Evolutionary conservation across 2,888 invertebrate species (phyloP).

Genomic region (Ophion slaviceki): DNA sequence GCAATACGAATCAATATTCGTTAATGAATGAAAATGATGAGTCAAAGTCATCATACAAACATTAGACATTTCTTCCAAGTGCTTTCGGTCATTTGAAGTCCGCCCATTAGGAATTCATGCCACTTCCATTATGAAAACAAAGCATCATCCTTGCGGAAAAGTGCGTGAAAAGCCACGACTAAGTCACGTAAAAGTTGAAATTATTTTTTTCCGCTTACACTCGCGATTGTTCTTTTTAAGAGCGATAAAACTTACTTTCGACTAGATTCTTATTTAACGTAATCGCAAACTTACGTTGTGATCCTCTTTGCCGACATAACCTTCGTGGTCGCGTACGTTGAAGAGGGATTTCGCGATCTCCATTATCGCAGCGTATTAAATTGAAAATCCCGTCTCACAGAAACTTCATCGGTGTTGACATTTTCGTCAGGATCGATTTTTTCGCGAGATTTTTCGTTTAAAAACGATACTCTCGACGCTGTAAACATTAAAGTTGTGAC

Average conservation of each 20-base stretch:
- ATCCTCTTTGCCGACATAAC: constrained; percentile 94
- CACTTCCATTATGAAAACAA: background rate
- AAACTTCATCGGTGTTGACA: constrained; percentile 16
- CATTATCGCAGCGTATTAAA: constrained; percentile 85
- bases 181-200: no score
- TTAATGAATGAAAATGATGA: no score
- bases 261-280: background rate
- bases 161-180: background rate
- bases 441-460: background rate
- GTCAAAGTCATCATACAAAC: no score
- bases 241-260: background rate
- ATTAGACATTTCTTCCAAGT: no score
- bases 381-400: constrained; percentile 18
- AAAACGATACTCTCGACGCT: constrained; percentile 21
- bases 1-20: no score
- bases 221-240: background rate
- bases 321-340: constrained; percentile 93
- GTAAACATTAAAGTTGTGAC: constrained; percentile 63
- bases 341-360: constrained; percentile 97
- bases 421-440: constrained; percentile 19
- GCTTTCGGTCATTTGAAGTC: no score
- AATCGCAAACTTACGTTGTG: constrained; percentile 87
- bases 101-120: background rate
- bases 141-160: background rate
- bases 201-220: no score